Base-by-base conservation (phyloP, 2,797 vertebrate species). In the Tangara arthus region DNA sequence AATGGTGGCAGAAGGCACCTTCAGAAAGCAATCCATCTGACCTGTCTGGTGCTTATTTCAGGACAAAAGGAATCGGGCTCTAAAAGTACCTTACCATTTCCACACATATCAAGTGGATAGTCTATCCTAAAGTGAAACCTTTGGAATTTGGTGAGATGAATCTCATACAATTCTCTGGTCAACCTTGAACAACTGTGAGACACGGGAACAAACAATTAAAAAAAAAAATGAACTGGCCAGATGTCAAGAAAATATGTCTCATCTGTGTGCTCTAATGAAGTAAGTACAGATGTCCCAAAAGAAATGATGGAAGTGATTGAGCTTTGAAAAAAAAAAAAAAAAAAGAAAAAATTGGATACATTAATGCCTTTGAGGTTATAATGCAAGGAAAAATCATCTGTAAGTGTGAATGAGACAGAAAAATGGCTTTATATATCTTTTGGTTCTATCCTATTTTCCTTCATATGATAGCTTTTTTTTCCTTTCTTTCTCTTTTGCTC, bases 241-340 rank as follows among this genome's bases (percentile, higher is more conserved):
- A 85, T 87, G 53, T 92, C 78, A 89, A 73, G 56, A 82, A 91
- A 82, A 73, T 47, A 34, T 39, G 41, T 73, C 79, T 89, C 82
- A 95, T 60, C 68, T 85, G 72, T 6, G 22, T 93, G 32, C 37
- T 75, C 22, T 92, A 82, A 77, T 82, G 82, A 93, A 82, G 15
- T 79, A 88, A 93, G 35, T 84, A 65, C 20, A 64, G 28, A 85
- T 71, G 56, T 92, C 78, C 82, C 84, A 66, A 82, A 95, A 91
- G 64, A 95, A 96, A 84, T 82, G 27, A 82, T 42, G 26, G 35
- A 91, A 82, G 47, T 91, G 94, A 91, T 63, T 91, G 78, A 87
- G 63, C 32, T 83, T 60, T 57, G 70, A n/a, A n/a, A 65, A 37
- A 18, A 69, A 39, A 71, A 28, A 35, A 34, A 50, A 27, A 8